Base-by-base conservation (phyloP, 64 coral and sea anemone genomes). In the Actinia tenebrosa region DNA sequence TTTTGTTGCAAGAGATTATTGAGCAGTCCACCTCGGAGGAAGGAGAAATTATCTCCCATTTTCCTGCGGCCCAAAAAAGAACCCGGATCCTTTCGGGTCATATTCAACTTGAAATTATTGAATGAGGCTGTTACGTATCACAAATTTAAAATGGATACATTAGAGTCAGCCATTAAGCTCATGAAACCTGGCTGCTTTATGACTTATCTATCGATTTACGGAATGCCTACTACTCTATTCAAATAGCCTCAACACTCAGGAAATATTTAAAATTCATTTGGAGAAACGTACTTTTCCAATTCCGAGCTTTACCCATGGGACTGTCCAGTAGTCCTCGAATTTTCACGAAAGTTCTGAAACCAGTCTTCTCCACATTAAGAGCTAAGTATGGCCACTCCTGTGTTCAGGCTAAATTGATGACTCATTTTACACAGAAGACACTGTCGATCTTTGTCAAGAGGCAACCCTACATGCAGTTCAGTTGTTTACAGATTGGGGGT, bases 321-420 rank as follows among this genome's bases (percentile, higher is more conserved):
- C 85, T 91, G 37, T 86, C 86, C 53, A 89, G 86, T 88, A 89
- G 89, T 26, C 93, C 82, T 15, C 88, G 80, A 47, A 88, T 95
- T 61, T 95, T 95, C 53, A 94, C 93, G 4, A 94, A 88, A 80
- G 56, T 86, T 16, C 25, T 95, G 71, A 95, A 95, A 58, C 82
- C 93, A 37, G 71, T 91, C 20, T 91, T 88, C 88, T 46, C 53
- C 16, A 42, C 22, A 30, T 68, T 91, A 53, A 80, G 93, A 25
- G 77, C 77, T 30, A 79, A 80, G 17, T 89, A 84, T 87, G 79
- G 92, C 53, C 53, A 55, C 53, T 55, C 53, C 53, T 55, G 53
- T 55, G 53, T 55, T 55, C 11, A 55, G 53, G 53, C 66, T 80
- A 42, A 50, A 88, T 22, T 68, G 71, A 55, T 55, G 53, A 55